Evolutionary conservation across 1,140 invertebrate genomes (phyloP).

Genomic region (Aphidius ervi): DNA sequence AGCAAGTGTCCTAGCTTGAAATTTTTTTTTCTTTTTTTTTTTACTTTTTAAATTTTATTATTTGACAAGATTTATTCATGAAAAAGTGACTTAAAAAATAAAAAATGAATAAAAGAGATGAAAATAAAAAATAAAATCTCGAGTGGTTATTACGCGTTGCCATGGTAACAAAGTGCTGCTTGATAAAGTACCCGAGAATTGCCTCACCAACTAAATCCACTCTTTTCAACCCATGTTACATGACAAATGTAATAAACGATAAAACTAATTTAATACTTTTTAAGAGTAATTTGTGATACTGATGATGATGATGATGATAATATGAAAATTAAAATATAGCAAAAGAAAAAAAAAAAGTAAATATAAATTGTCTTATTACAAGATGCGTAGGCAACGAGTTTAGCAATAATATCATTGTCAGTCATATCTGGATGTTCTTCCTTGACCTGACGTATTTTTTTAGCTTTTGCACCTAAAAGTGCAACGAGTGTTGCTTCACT

Average conservation of each 20-base stretch:
- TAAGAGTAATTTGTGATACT: neutral
- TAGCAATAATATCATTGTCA: slow-evolving; percentile 79
- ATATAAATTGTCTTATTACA: slow-evolving; percentile 50
- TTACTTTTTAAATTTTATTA: neutral
- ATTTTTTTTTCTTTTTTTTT: neutral
- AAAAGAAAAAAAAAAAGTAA: neutral
- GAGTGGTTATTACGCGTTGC: slow-evolving; percentile 49
- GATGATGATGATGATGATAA: neutral
- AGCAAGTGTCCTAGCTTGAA: neutral
- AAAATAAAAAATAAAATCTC: slow-evolving; percentile 19
- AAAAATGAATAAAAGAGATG: no score
- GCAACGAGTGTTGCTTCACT: slow-evolving; percentile 85
- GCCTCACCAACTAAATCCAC: slow-evolving; percentile 5
- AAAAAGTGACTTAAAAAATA: slow-evolving; percentile 12
- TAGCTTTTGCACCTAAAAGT: slow-evolving; percentile 84
- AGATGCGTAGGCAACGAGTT: slow-evolving; percentile 84
- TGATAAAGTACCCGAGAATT: slow-evolving; percentile 43
- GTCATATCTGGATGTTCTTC: slow-evolving; percentile 70
- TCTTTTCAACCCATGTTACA: slow-evolving; percentile 4
- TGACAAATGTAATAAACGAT: slow-evolving; percentile 1
- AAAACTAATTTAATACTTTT: neutral
- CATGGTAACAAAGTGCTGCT: slow-evolving; percentile 50
- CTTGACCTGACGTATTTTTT: slow-evolving; percentile 67
- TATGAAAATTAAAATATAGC: neutral
- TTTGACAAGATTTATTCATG: neutral